These are phyloP conservation scores for Xylocopa sonorina DNA, from an alignment of 1,140 invertebrate species.

Conservation along the genomic window DNA sequence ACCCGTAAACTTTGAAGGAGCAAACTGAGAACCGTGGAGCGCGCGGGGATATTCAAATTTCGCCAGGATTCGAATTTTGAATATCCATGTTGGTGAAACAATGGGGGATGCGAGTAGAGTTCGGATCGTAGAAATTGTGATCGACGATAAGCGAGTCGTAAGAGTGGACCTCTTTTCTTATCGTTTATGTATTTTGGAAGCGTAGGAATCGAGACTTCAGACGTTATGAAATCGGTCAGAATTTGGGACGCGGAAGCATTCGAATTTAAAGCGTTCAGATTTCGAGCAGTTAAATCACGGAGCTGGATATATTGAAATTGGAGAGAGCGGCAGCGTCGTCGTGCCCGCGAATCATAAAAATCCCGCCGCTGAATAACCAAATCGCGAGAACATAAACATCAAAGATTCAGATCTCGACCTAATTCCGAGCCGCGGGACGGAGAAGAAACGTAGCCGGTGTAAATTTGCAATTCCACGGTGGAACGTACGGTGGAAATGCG, in stretches of 20 bases:
- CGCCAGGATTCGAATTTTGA: neutral
- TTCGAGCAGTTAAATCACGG: neutral
- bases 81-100: neutral
- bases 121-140: too few relatives aligned
- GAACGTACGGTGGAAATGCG: constrained; percentile 18
- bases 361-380: too few relatives aligned
- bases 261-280: neutral
- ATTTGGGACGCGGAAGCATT: too few relatives aligned
- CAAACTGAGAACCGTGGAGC: too few relatives aligned
- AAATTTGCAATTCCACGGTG: constrained; percentile 44
- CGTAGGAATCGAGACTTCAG: too few relatives aligned
- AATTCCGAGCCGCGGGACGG: neutral
- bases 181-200: too few relatives aligned
- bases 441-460: constrained; percentile 30
- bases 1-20: neutral
- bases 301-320: neutral
- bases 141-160: too few relatives aligned
- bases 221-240: too few relatives aligned
- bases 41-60: too few relatives aligned
- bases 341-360: neutral
- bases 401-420: neutral
- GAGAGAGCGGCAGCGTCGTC: too few relatives aligned
- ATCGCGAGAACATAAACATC: neutral
- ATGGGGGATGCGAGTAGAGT: too few relatives aligned
- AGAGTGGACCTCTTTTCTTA: too few relatives aligned